Evolutionary conservation across 2,797 vertebrate species (phyloP), one percentile per base, ranked within the genome.

Genomic region (Hippoglossus hippoglossus): DNA sequence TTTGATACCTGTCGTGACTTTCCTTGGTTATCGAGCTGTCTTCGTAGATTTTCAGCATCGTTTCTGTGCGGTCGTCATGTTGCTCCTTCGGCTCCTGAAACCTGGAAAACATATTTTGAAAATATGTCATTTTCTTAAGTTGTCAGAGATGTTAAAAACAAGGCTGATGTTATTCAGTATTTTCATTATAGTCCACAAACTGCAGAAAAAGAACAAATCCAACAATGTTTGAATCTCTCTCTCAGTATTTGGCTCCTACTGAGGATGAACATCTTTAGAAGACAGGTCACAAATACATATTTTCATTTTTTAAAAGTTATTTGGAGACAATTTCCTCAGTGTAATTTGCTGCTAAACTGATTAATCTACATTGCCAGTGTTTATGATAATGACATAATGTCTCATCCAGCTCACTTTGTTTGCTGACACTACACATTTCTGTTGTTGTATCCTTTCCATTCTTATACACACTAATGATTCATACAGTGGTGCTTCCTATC

Each of bases 81-180:
- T 84, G 78, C 6, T 94, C 94, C 69, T 85, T 87, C 0, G 90
- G 76, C 75, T 94, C 95, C 85, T 96, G 96, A 71, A 96, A 89
- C 87, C 97, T 98, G 65, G 28, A 65, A 81, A 73, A 72, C 4
- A 63, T 6, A 59, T 58, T 57, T 57, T 34, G 5, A 71, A 19
- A 12, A 56, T 11, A 8, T 36, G 9, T 36, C 0, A 54, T 26
- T 55, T 28, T 31, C 8, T 55, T 3, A 11, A 21, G 55, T 12
- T 12, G 16, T 19, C 28, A 8, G 28, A 31, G 28, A 2, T 25
- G 25, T 25, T 25, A 25, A 25, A 25, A 25, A 25, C 25, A 25
- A 25, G 25, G 25, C 25, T 26, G 25, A 26, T 26, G n/a, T n/a
- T n/a, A n/a, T n/a, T n/a, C n/a, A n/a, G n/a, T n/a, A n/a, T n/a